phyloP scores from a whole-genome alignment of 2,888 invertebrate genomes.

The Leptopilina syphax region DNA sequence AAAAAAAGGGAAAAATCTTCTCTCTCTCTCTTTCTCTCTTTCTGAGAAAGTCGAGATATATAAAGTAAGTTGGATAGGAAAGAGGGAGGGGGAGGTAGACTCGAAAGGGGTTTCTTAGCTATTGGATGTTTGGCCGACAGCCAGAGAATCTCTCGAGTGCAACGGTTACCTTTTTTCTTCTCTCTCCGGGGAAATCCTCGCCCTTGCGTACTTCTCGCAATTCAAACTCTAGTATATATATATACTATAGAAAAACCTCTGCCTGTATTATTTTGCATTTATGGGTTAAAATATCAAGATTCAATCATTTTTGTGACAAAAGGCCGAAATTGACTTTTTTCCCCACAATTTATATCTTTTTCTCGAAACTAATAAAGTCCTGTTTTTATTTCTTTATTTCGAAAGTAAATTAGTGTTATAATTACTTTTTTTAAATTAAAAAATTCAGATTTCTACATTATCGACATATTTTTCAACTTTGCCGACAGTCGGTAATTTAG shows the following conservation, averaged over 20 bases:
- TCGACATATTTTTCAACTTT: too few species aligned
- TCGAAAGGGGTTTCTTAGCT: slow-evolving; percentile 39
- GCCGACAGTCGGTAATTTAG: too few species aligned
- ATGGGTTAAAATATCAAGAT: slow-evolving; percentile 6
- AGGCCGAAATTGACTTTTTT: too few species aligned
- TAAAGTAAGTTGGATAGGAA: slow-evolving; percentile 13
- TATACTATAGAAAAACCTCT: slow-evolving; percentile 14
- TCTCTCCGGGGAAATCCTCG: slow-evolving; percentile 59
- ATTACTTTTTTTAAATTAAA: too few species aligned
- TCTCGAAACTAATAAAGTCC: too few species aligned
- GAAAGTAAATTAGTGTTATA: too few species aligned
- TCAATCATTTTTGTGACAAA: background rate
- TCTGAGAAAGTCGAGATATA: slow-evolving; percentile 30
- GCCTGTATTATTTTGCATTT: slow-evolving; percentile 3
- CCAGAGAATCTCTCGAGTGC: slow-evolving; percentile 68
- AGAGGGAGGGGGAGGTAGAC: background rate
- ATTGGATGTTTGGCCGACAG: slow-evolving; percentile 65
- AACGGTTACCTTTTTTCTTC: slow-evolving; percentile 66
- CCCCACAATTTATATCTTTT: too few species aligned
- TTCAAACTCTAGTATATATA: slow-evolving; percentile 8
- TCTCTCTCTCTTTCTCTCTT: too few species aligned
- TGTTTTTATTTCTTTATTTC: too few species aligned
- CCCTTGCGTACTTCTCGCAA: slow-evolving; percentile 43
- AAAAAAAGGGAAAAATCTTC: slow-evolving; percentile 39
- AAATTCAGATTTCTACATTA: too few species aligned